Percentiles rank a stretch among this genome's conserved stretches.
These are phyloP conservation scores for Acanthornis magna DNA, from an alignment of 2,797 vertebrate species.

Conservation along the genomic window DNA sequence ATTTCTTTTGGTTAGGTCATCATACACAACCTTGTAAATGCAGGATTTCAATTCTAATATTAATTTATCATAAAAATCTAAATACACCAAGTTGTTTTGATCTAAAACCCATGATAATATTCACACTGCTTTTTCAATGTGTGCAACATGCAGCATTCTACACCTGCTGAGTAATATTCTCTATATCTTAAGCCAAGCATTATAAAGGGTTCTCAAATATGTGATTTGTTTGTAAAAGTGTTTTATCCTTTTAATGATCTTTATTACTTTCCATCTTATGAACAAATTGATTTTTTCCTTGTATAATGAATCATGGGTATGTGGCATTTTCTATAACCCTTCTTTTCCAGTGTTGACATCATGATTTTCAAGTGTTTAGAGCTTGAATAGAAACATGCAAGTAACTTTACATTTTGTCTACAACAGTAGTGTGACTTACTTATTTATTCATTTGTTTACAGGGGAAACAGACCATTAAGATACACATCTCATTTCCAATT, in stretches of 20 bases:
- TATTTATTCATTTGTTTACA: conserved; percentile 17
- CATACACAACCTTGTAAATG: background rate
- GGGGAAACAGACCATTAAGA: background rate
- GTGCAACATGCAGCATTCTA: background rate
- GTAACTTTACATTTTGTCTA: conserved; percentile 21
- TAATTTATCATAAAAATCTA: background rate
- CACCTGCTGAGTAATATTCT: background rate
- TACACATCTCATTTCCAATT: conserved; percentile 31
- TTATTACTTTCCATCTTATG: background rate
- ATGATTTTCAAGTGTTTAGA: background rate
- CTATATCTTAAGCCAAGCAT: background rate
- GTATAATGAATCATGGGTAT: background rate
- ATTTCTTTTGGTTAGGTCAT: background rate
- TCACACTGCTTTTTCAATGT: background rate
- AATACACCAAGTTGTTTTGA: background rate
- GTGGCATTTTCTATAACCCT: background rate
- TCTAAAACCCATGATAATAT: background rate
- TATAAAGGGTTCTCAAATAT: background rate
- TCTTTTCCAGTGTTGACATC: background rate
- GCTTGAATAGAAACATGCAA: background rate
- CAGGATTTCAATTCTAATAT: background rate
- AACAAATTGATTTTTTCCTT: background rate
- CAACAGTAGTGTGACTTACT: background rate
- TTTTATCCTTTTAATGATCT: background rate
- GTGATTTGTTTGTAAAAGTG: background rate